Evolutionary conservation across 2,888 invertebrate species (phyloP), one percentile per base, ranked within the genome.

Genomic region (Leucoma salicis): DNA sequence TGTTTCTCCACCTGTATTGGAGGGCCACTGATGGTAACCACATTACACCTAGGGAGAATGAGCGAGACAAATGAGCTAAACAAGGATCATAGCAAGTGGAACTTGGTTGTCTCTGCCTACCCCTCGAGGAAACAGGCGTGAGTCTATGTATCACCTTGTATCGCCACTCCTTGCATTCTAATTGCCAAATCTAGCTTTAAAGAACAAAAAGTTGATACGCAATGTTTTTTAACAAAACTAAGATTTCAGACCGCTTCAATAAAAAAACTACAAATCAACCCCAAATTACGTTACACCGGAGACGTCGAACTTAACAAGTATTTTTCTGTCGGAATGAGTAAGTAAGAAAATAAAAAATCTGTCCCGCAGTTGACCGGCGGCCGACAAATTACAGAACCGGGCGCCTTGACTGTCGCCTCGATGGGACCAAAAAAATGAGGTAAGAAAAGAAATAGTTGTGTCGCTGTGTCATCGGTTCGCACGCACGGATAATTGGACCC

Each of bases 371-470:
- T 55, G 63, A 65, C 63, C 66, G 72, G 58, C 64, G 66, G 66
- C 69, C 70, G 77, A 81, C 83, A 83, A 85, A 86, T 86, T 83
- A 82, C 66, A 77, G 68, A 57, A 57, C 63, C 57, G 70, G 80
- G 80, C 79, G 81, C 78, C 76, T 71, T 49, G 64, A 71, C 76
- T 78, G 77, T 74, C 77, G 69, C 72, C 68, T 69, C 62, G 32
- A 54, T 59, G 60, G 60, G 62, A 49, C 64, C 59, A 48, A 62
- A 62, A 62, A 61, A 62, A 54, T 31, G 31, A 28, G 45, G 53
- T 52, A 57, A 61, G 66, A 71, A 74, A 67, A 63, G 39, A 63
- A 75, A 77, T 72, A 70, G 70, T 70, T 76, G 57, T 60, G 69
- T 64, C 57, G 66, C 73, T 78, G 77, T 82, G 82, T 84, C 79